Base-by-base conservation (phyloP, 2,888 invertebrate genomes). In the Lottia scabra region DNA sequence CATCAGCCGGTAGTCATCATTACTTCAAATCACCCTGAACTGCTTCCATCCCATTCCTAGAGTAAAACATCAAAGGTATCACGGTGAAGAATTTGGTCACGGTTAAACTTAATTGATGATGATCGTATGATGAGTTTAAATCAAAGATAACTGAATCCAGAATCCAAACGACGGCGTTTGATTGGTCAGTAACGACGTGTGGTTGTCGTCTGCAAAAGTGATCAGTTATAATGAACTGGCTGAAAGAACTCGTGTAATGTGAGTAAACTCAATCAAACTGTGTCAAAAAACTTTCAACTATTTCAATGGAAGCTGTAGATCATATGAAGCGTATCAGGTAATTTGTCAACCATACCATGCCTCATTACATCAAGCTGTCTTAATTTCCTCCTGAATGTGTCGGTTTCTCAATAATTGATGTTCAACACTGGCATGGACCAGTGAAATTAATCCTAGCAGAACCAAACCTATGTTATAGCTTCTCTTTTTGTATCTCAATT, bases 331-430 rank as follows among this genome's bases (percentile, higher is more conserved):
- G 45, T 30, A 63, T 63, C 68, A 44, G 63, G 45, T 45, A 63
- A 69, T 44, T 62, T 69, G 68, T 69, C 68, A 69, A 63, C 43
- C 45, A 63, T 19, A 63, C n/a, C 48, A 70, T 23, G 70, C 70
- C 19, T 70, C 70, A 70, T 70, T 70, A 70, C 48, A 46, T 65
- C 43, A 70, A 30, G 62, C 46, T 65, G 65, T 65, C 65, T 70
- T 70, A 70, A 70, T 70, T 70, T 65, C 56, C 65, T 66, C 46
- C 65, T 65, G 45, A 62, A 56, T 48, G 44, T 70, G 70, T 70
- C 66, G 65, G 65, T 44, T 56, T 65, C 70, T 70, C 70, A 70
- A 70, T 70, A 65, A 70, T 70, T 70, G 65, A 65, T 70, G 70
- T 70, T 65, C 64, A 65, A 70, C 70, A 70, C 65, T 65, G 65